Conservation (phyloP, 2,888 invertebrate genomes). For the Pyrrhosoma nymphula region DNA sequence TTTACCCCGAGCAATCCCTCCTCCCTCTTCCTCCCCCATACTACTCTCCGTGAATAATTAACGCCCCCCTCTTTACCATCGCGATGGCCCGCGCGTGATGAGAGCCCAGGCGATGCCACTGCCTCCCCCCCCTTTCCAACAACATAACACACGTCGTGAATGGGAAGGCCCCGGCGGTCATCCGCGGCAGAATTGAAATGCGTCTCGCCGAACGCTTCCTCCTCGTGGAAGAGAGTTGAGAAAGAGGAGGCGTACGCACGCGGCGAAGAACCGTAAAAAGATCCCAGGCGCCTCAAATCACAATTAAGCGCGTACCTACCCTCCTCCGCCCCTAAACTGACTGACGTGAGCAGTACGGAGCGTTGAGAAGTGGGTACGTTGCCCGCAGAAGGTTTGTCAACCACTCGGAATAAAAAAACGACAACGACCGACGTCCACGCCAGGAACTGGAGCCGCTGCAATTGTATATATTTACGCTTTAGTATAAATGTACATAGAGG, state of each 20-base stretch:
- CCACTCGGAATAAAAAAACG: neutral
- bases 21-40: neutral
- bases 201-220: neutral
- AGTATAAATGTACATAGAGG: neutral
- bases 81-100: slow-evolving; percentile 7
- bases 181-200: neutral
- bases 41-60: neutral
- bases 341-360: neutral
- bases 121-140: neutral
- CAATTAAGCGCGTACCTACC: neutral
- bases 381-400: neutral
- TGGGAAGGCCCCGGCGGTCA: neutral
- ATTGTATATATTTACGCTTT: too few species aligned
- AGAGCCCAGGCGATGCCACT: neutral
- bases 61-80: neutral
- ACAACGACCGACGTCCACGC: too few species aligned
- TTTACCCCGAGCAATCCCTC: neutral
- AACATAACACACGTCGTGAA: neutral
- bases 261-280: neutral
- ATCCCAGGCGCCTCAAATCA: neutral
- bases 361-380: neutral
- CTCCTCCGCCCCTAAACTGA: neutral
- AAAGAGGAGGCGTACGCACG: neutral
- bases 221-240: neutral
- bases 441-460: too few species aligned